Evolutionary conservation across 2,888 invertebrate genomes (phyloP), one percentile per base, ranked within the genome.

Genomic region (Pammene aurita): DNA sequence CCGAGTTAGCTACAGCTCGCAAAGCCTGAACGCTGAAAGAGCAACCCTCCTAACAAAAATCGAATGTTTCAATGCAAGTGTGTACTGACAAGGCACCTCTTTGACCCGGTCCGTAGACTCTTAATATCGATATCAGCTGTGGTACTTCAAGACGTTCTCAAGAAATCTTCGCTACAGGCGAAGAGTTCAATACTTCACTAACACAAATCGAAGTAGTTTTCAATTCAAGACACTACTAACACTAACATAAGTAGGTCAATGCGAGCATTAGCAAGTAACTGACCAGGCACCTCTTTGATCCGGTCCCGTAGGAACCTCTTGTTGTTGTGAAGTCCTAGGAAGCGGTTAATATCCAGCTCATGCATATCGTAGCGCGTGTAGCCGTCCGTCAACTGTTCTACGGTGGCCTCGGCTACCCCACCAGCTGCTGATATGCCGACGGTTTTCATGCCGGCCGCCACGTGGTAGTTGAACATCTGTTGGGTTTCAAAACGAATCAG

Each of bases 371-470:
- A 93, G 38, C 95, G 94, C 0, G 97, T 95, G 73, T 95, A 95
- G 0, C 97, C 97, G 72, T 96, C 95, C 0, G 96, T 94, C 55
- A 99, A 97, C 82, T 97, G 95, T 84, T 98, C 97, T 0, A 96
- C 97, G 0, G 98, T 95, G 0, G 97, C 95, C 78, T 96, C 94
- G 0, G 98, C 99, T n/a, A 98, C 96, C 5, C 99, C 99, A 0
- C 98, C 98, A 0, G 98, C 98, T 9, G 98, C 97, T 0, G 97
- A 97, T 57, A 98, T 96, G n/a, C 99, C 99, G 41, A 97, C 96
- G 0, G 98, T 98, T 93, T 98, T 98, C 96, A 98, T 97, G 2
- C 99, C 99, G 48, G 98, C 97, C 0, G 98, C 98, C 50, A 99
- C 96, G 84, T 95, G 96, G 84, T 98, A 98, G 81, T 97, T 97